Conservation (phyloP, 2,797 vertebrate genomes). For the Meriones psammophilus region DNA sequence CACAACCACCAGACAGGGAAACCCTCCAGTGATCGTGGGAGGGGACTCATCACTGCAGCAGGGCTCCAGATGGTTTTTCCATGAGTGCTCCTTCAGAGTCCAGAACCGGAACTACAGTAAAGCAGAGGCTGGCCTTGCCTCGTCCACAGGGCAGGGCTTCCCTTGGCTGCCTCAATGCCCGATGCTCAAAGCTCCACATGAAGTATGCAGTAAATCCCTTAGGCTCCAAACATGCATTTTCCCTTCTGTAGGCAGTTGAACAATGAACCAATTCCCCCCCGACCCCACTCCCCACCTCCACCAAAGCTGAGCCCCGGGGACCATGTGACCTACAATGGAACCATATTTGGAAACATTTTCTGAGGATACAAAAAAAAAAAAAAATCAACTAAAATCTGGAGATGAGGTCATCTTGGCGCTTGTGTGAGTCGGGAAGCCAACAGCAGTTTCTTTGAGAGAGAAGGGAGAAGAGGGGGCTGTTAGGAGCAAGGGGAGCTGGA, state of each 20-base stretch:
- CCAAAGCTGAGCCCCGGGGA: background rate
- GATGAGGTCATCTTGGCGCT: background rate
- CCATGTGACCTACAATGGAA: background rate
- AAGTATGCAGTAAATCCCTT: background rate
- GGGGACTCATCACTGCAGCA: slow-evolving; percentile 16
- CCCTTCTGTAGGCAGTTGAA: background rate
- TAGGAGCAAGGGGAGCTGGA: background rate
- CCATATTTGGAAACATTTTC: slow-evolving; percentile 27
- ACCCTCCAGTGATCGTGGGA: background rate
- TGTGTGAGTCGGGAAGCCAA: background rate
- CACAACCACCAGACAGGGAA: background rate
- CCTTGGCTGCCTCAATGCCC: background rate
- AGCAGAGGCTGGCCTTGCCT: background rate
- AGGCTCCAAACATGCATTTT: background rate
- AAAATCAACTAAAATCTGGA: background rate
- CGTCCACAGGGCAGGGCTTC: background rate
- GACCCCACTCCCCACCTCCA: background rate
- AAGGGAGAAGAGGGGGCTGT: background rate
- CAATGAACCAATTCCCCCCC: background rate
- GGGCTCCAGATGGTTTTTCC: slow-evolving; percentile 60
- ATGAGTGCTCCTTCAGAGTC: slow-evolving; percentile 48
- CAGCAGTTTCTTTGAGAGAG: background rate
- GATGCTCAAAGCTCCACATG: too few relatives aligned
- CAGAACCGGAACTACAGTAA: background rate
- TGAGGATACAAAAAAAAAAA: background rate